phyloP scores from a whole-genome alignment of 2,113 vertebrate species.

The Zosterops hypoxanthus region DNA sequence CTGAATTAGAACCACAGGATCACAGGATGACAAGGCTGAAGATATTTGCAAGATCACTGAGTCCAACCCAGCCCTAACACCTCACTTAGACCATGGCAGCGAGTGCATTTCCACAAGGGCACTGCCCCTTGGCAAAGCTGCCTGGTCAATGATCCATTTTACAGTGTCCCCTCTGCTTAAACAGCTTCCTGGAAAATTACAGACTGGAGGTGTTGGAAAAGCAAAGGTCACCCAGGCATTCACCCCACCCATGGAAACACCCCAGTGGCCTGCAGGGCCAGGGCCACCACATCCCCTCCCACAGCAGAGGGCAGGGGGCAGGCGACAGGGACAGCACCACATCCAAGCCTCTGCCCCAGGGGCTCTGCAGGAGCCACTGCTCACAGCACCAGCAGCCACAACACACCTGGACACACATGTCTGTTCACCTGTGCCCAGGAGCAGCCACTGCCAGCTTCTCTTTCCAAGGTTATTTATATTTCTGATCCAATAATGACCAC shows the following conservation, averaged over 20 bases:
- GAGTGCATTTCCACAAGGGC: neutral
- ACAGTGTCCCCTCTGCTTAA: fast-evolving
- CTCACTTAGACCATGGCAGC: too few relatives aligned
- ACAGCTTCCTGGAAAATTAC: neutral
- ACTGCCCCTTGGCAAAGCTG: neutral
- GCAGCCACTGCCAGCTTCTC: too few relatives aligned
- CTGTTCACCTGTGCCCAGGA: neutral
- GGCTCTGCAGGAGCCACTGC: neutral
- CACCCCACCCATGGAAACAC: fast-evolving
- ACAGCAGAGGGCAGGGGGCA: fast-evolving
- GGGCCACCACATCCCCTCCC: too few relatives aligned
- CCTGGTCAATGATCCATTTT: neutral
- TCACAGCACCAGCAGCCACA: fast-evolving
- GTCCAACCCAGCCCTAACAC: too few relatives aligned
- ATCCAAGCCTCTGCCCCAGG: fast-evolving
- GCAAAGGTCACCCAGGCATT: neutral
- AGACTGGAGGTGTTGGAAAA: fast-evolving
- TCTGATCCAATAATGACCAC: too few relatives aligned
- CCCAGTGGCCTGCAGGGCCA: neutral
- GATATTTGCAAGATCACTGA: neutral
- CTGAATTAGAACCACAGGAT: too few relatives aligned
- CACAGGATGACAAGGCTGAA: neutral
- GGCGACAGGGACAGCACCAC: neutral
- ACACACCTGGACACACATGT: neutral
- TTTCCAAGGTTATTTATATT: too few relatives aligned